Evolutionary conservation across 2,797 vertebrate genomes (phyloP).

Genomic region (Etheostoma nigrum): DNA sequence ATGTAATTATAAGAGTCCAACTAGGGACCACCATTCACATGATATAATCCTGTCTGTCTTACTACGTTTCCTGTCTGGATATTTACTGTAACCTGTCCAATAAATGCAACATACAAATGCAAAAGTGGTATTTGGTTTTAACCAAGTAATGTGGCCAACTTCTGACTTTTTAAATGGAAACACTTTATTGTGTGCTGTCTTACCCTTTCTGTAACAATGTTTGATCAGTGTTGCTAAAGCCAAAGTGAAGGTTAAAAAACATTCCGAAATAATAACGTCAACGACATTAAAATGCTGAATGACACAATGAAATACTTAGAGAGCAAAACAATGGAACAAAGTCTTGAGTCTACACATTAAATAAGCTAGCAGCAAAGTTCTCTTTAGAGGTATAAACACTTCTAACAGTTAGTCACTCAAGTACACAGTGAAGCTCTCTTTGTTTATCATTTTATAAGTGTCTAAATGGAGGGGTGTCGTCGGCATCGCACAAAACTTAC

Average conservation of each 20-base stretch:
- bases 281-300: background rate
- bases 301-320: background rate
- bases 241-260: background rate
- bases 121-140: background rate
- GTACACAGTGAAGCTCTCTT: background rate
- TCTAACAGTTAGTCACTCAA: conserved; percentile 23
- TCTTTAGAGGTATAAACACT: conserved; percentile 39
- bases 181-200: background rate
- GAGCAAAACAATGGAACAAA: background rate
- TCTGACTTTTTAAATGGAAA: background rate
- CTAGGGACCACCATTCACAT: background rate
- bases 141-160: background rate
- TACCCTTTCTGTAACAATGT: background rate
- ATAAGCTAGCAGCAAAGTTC: conserved; percentile 27
- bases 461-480: background rate
- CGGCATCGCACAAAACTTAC: background rate
- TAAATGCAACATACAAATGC: background rate
- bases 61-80: background rate
- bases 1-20: conserved; percentile 6
- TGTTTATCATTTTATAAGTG: conserved; percentile 45
- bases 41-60: background rate
- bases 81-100: background rate
- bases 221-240: background rate
- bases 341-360: conserved; percentile 17
- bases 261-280: background rate